These are phyloP conservation scores for Notospermus geniculatus DNA, from an alignment of 1,140 invertebrate genomes.

Conservation along the genomic window DNA sequence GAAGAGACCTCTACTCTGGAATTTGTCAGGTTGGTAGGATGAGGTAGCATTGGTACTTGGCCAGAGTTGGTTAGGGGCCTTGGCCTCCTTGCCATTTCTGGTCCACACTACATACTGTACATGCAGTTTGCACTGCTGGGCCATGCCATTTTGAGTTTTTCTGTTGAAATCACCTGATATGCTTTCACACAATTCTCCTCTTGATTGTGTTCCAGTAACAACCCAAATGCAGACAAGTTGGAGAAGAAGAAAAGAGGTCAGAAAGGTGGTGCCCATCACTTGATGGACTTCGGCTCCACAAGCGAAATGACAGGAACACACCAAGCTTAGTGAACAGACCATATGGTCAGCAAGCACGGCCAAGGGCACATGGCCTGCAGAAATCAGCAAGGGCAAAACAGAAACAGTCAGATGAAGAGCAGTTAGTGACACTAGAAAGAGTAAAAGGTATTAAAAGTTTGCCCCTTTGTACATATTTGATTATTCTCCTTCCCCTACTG, in stretches of 20 bases:
- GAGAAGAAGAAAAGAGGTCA: conserved; percentile 34
- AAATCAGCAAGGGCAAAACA: conserved; percentile 8
- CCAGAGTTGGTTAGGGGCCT: no score
- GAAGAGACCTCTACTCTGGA: conserved; percentile 31
- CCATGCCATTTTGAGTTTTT: conserved; percentile 1
- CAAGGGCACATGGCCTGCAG: background rate
- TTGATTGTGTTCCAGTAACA: conserved; percentile 32
- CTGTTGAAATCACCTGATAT: background rate
- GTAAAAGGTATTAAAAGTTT: conserved; percentile 4
- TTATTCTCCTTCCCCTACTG: no score
- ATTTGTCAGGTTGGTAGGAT: conserved; percentile 36
- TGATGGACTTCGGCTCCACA: conserved; percentile 29
- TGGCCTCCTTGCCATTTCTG: no score
- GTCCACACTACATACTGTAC: no score
- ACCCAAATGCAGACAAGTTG: conserved; percentile 43
- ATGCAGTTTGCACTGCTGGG: no score
- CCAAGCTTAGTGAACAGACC: background rate
- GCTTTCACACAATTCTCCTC: background rate
- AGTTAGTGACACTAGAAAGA: background rate
- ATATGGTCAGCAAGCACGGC: background rate
- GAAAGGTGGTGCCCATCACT: conserved; percentile 24
- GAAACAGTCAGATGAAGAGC: conserved; percentile 4
- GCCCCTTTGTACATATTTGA: no score
- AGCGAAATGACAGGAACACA: conserved; percentile 37
- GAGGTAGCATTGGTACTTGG: no score